Evolutionary conservation across 2,888 invertebrate species (phyloP), one percentile per base, ranked within the genome.

Genomic region (Cosmopolites sordidus): DNA sequence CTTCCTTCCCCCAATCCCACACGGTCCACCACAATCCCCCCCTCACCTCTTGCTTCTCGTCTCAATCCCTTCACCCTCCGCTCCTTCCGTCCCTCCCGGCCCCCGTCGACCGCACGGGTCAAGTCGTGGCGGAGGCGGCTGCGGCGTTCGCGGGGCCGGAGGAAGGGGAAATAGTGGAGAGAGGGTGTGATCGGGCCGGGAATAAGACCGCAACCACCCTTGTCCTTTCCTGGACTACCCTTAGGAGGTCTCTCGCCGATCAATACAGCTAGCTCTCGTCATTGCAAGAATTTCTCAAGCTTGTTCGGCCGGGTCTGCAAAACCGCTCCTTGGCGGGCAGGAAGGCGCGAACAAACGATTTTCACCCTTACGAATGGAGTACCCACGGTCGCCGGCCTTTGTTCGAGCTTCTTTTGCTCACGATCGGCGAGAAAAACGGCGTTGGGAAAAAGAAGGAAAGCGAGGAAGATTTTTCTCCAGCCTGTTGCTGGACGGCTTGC

Each of bases 271-370:
- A 69, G 72, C 70, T 67, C 63, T 67, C 56, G 71, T 71, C 72
- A 71, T 73, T 74, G 74, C 74, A 74, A 74, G 74, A 74, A 72
- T 72, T 73, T 71, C 73, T 73, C 73, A 71, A 72, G 73, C 73
- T 73, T 73, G 72, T 72, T 73, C 69, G 72, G 69, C 73, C 72
- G 72, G 73, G 73, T 64, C 22, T 22, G 69, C 69, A 69, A 66
- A 71, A 72, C 73, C 73, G 72, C 72, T 73, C 74, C 74, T 73
- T 73, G 22, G 22, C 22, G 4, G 22, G 22, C 22, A 8, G 22
- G 8, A 22, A 22, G 8, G 22, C 22, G 22, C 8, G 22, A 8
- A 5, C 22, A 8, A 8, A 8, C 22, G 22, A 22, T 22, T 22
- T 8, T 22, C 22, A 8, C 8, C 22, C 22, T 22, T 22, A 22